A percentile compares a stretch with the other conserved stretches of the same genome.
These are phyloP conservation scores for Poecile atricapillus DNA, from an alignment of 2,113 vertebrate genomes.

Conservation along the genomic window DNA sequence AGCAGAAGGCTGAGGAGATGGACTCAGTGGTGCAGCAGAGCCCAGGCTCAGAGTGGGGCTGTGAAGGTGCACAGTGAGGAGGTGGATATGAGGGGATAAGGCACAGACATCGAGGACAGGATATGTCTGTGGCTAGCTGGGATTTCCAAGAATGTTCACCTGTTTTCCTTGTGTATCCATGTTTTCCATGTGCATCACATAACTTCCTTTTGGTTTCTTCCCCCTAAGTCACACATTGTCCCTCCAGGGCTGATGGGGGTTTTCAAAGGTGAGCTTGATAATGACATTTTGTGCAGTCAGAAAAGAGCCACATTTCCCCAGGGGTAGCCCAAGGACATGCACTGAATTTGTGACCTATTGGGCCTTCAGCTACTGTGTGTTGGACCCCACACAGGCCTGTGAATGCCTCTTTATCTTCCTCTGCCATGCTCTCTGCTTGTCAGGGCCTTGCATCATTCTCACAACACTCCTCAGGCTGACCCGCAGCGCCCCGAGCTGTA, in stretches of 20 bases:
- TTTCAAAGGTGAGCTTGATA: not conserved
- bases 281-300: not conserved
- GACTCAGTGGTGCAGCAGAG: not conserved
- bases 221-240: not conserved
- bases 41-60: not conserved
- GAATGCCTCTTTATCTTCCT: conserved; percentile 44
- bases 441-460: conserved; percentile 30
- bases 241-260: not conserved
- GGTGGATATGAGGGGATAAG: not conserved
- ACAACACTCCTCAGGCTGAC: conserved; percentile 28
- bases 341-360: not conserved
- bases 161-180: not conserved
- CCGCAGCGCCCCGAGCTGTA: conserved; percentile 1
- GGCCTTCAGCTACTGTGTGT: not conserved
- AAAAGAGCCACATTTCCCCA: not conserved
- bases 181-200: not conserved
- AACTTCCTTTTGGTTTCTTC: not conserved
- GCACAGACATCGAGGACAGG: fast-evolving
- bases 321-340: not conserved
- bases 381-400: conserved; percentile 25
- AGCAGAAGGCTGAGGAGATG: not conserved
- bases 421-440: not conserved
- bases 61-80: not conserved
- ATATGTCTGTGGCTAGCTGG: fast-evolving
- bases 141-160: not conserved